These are phyloP conservation scores for Drosophila robusta DNA, from an alignment of 2,888 invertebrate genomes.

Conservation along the genomic window DNA sequence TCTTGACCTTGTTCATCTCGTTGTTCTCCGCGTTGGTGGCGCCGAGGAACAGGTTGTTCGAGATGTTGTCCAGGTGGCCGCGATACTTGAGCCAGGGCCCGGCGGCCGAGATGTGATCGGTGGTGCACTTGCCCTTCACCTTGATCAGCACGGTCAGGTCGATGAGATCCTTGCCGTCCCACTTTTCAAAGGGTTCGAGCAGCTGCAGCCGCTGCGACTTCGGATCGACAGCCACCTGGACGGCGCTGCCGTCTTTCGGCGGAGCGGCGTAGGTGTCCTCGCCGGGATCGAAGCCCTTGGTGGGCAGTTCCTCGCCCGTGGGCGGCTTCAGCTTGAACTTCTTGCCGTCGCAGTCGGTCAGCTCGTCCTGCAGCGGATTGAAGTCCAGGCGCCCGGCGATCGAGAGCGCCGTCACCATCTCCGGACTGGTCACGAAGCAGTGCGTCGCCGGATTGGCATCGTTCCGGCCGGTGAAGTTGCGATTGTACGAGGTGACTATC, in stretches of 20 bases:
- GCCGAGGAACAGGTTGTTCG: conserved; percentile 99
- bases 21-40: conserved; percentile 94
- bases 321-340: conserved; percentile 95
- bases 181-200: conserved; percentile 95
- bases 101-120: conserved; percentile 99
- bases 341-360: conserved; percentile 93
- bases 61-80: conserved; percentile 99
- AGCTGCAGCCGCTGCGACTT: conserved; percentile 96
- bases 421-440: conserved; percentile 97
- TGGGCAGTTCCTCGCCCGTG: conserved; percentile 95
- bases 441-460: conserved; percentile 99
- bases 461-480: conserved; percentile 99
- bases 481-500: conserved; percentile 99
- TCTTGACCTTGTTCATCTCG: conserved; percentile 96
- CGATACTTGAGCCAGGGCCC: conserved; percentile 99
- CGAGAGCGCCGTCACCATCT: conserved; percentile 97
- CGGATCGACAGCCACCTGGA: conserved; percentile 93
- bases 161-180: conserved; percentile 97
- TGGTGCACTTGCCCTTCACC: conserved; percentile 99
- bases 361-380: conserved; percentile 94
- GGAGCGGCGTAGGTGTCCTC: conserved; percentile 97
- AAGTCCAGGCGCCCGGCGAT: conserved; percentile 96
- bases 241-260: conserved; percentile 86
- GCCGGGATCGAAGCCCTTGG: conserved; percentile 98
- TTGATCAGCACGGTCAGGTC: conserved; percentile 97